Conservation (phyloP, 1,140 invertebrate genomes). For the Papilio xuthus region DNA sequence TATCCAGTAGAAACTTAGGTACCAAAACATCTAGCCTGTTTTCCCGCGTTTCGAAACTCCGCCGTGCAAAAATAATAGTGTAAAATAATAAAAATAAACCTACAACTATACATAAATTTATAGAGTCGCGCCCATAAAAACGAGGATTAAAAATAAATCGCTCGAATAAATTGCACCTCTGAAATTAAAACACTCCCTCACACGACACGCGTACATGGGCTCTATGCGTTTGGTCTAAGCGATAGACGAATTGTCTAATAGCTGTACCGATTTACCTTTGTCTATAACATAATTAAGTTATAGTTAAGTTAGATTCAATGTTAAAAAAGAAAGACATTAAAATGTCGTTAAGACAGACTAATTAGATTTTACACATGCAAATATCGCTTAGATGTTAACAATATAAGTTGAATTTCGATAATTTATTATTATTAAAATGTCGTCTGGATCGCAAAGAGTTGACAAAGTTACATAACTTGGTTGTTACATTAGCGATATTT, state of each 20-base stretch:
- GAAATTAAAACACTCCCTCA: slow-evolving; percentile 79
- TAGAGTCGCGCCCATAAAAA: slow-evolving; percentile 78
- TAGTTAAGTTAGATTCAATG: no score
- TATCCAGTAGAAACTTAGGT: not conserved
- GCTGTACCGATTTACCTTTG: not conserved
- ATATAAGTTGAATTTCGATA: no score
- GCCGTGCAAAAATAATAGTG: slow-evolving; percentile 34
- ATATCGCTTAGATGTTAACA: no score
- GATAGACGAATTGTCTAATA: not conserved
- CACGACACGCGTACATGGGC: slow-evolving; percentile 71
- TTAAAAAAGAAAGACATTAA: no score
- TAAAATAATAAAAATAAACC: slow-evolving; percentile 64
- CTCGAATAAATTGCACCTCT: slow-evolving; percentile 81
- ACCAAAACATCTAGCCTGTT: not conserved
- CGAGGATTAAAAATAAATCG: slow-evolving; percentile 82
- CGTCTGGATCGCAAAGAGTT: no score
- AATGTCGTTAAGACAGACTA: no score
- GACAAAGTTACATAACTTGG: no score
- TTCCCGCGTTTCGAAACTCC: slow-evolving; percentile 31
- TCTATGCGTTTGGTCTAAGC: slow-evolving; percentile 40
- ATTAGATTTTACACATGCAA: no score
- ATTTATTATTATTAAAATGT: no score
- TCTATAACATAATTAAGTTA: not conserved
- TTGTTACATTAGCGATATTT: no score
- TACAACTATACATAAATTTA: slow-evolving; percentile 78